Conservation (phyloP, 2,888 invertebrate species). For the Cantharis rustica region DNA sequence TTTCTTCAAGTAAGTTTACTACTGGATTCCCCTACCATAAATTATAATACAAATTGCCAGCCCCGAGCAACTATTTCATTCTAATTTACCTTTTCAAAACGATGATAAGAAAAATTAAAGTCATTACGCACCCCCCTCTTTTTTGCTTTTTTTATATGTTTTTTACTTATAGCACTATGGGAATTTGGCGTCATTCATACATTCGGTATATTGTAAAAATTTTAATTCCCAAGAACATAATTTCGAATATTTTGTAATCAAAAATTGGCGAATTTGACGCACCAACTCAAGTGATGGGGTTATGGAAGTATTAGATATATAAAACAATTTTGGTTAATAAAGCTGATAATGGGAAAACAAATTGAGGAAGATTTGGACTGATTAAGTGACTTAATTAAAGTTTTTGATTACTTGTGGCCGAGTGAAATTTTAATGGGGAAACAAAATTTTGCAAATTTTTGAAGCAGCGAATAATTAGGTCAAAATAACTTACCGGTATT, state of each 20-base stretch:
- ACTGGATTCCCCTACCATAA: background rate
- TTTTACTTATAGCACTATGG: background rate
- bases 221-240: background rate
- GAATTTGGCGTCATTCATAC: background rate
- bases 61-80: background rate
- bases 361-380: background rate
- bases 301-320: background rate
- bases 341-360: background rate
- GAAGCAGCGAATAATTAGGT: background rate
- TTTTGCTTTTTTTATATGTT: background rate
- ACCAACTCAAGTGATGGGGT: background rate
- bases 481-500: slow-evolving; percentile 1
- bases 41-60: background rate
- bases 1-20: background rate
- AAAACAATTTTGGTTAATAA: background rate
- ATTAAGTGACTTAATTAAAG: background rate
- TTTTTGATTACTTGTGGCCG: background rate
- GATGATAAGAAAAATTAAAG: background rate
- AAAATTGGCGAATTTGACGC: background rate
- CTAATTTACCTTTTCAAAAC: background rate
- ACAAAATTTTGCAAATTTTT: background rate
- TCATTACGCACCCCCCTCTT: background rate
- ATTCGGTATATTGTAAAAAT: background rate
- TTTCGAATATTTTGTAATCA: background rate
- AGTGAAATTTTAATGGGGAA: background rate